Base-by-base conservation (phyloP, 1,140 invertebrate species). In the Magallana ariakensis region DNA sequence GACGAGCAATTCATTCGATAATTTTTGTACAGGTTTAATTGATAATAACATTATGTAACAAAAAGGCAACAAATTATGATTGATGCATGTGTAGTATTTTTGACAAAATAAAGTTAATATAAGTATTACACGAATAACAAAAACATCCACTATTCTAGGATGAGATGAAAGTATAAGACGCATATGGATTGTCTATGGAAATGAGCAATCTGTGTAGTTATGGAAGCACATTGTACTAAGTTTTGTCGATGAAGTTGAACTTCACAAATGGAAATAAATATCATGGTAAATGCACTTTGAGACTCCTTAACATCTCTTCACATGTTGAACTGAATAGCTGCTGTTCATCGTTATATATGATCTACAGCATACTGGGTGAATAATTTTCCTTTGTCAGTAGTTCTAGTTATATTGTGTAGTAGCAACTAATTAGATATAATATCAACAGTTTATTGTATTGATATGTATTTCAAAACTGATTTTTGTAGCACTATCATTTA, bases 41-140 rank as follows among this genome's bases (percentile, higher is more conserved):
- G 66, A 75, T 75, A 75, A 75, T 75, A 75, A 75, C 66, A 75
- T 75, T 75, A 75, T 75, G 66, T 75, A 75, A 75, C 66, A 75
- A 75, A 75, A 75, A 75, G 66, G 22, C 66, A 75, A 75, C 66
- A 75, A 70, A 13, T 33, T 26, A 75, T 75, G 66, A 13, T 75
- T 22, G 22, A 75, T 75, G 66, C 33, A 75, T 70, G 22, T 70
- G 66, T 75, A 75, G 26, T 75, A 66, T 66, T 62, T 70, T 70
- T 70, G 66, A 33, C 66, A 75, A 66, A 66, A 66, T 46, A 66
- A 19, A 60, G n/a, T 75, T 75, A 75, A 75, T 75, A 75, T 33
- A 75, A 75, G 66, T 26, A 46, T 75, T 75, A 75, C 66, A 75
- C 22, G 22, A 11, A 75, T 75, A 75, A 75, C 66, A 75, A 75